Evolutionary conservation across 2,888 invertebrate genomes (phyloP).

Genomic region (Ophioninae sp.): DNA sequence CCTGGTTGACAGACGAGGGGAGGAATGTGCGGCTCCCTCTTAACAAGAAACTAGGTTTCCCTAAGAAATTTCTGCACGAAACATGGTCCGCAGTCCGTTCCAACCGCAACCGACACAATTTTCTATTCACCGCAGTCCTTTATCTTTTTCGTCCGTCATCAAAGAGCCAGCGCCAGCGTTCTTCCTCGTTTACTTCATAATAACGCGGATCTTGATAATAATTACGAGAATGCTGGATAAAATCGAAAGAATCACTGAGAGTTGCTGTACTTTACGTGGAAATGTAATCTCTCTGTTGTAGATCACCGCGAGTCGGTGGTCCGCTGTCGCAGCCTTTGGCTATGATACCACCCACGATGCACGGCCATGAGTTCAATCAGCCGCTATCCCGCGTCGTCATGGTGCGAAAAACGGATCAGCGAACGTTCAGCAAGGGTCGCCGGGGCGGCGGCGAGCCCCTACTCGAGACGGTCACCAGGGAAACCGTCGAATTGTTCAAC

Average conservation of each 20-base stretch:
- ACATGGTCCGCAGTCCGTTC: conserved; percentile 3
- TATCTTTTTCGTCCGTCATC: neutral
- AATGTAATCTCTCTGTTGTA: conserved; percentile 64
- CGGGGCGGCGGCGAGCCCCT: conserved; percentile 85
- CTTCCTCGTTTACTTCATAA: neutral
- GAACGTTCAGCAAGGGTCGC: conserved; percentile 84
- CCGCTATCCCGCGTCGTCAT: conserved; percentile 85
- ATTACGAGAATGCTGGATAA: neutral
- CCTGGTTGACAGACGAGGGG: no score
- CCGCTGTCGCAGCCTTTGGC: conserved; percentile 79
- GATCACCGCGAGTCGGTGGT: conserved; percentile 79
- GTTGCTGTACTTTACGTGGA: conserved; percentile 11
- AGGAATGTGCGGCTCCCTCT: no score
- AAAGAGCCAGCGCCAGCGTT: neutral
- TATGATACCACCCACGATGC: conserved; percentile 80
- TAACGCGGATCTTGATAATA: neutral
- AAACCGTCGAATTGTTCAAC: conserved; percentile 86
- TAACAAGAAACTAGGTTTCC: no score
- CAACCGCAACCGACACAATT: conserved; percentile 2
- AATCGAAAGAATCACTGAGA: neutral
- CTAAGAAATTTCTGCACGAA: no score
- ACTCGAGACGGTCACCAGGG: conserved; percentile 85
- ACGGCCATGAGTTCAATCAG: conserved; percentile 80
- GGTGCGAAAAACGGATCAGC: conserved; percentile 86
- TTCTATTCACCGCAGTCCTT: conserved; percentile 17